Percentiles rank a stretch among this genome's conserved stretches.
phyloP scores from a whole-genome alignment of 2,113 vertebrate species.

The Zosterops borbonicus region DNA sequence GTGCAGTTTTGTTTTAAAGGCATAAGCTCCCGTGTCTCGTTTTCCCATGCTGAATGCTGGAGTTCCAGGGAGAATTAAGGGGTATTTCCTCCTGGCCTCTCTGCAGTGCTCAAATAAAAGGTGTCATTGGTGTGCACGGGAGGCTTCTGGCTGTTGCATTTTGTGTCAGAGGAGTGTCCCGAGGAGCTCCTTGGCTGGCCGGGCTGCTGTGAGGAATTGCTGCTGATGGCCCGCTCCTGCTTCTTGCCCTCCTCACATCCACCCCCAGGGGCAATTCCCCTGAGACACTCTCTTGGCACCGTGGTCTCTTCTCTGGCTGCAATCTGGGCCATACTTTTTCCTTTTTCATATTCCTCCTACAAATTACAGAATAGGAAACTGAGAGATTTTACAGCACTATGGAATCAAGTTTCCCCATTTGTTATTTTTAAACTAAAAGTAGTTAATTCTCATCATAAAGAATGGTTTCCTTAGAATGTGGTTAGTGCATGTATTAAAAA shows the following conservation, averaged over 20 bases:
- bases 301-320: neutral
- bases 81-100: neutral
- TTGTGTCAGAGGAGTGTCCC: no score
- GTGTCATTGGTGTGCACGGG: neutral
- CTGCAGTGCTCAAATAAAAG: neutral
- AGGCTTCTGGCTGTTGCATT: neutral
- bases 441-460: neutral
- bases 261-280: neutral
- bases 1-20: neutral
- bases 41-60: neutral
- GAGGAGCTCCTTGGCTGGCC: constrained; percentile 32
- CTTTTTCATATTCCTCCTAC: neutral
- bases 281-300: constrained; percentile 51
- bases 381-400: neutral
- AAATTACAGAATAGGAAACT: neutral
- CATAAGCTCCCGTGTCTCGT: neutral
- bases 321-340: neutral
- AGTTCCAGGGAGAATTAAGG: no score
- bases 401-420: neutral
- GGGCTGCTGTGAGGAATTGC: neutral
- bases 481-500: neutral
- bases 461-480: neutral
- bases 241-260: constrained; percentile 25
- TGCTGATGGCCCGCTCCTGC: neutral
- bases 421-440: neutral